Conservation (phyloP, 2,888 invertebrate species). For the Dryobotodes eremita region DNA sequence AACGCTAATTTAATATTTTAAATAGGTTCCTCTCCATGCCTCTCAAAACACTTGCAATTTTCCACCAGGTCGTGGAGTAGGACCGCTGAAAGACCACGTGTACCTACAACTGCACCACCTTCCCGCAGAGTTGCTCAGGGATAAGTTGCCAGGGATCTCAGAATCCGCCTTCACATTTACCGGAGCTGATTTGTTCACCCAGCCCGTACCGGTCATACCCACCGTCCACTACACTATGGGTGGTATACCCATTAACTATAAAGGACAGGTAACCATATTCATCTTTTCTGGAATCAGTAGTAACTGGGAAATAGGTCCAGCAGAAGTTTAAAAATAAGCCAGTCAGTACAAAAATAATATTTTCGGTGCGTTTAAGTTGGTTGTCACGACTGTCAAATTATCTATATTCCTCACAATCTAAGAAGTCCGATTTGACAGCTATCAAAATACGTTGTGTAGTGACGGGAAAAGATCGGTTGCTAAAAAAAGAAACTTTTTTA, state of each 20-base stretch:
- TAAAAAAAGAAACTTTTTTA: too few relatives aligned
- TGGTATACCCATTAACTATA: slow-evolving; percentile 98
- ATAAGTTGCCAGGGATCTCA: slow-evolving; percentile 97
- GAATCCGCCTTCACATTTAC: slow-evolving; percentile 99
- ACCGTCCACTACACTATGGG: slow-evolving; percentile 99
- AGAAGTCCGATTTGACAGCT: too few relatives aligned
- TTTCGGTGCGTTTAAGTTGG: not conserved
- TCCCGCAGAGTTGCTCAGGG: slow-evolving; percentile 95
- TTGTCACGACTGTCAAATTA: not conserved
- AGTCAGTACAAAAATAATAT: not conserved
- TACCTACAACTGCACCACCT: slow-evolving; percentile 98
- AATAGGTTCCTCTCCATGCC: not conserved
- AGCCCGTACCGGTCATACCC: slow-evolving; percentile 99
- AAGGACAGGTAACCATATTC: slow-evolving; percentile 92
- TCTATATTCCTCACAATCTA: too few relatives aligned
- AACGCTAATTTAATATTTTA: not conserved
- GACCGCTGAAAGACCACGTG: slow-evolving; percentile 98
- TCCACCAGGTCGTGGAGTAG: slow-evolving; percentile 94
- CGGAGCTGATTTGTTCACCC: slow-evolving; percentile 98
- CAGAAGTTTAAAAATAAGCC: not conserved
- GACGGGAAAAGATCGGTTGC: too few relatives aligned
- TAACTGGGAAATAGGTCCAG: too few relatives aligned
- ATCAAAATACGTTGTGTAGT: too few relatives aligned
- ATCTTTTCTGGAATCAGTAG: not conserved
- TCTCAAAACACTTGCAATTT: not conserved